These are phyloP conservation scores for Cabera pusaria DNA, from an alignment of 2,888 invertebrate species.

Conservation along the genomic window DNA sequence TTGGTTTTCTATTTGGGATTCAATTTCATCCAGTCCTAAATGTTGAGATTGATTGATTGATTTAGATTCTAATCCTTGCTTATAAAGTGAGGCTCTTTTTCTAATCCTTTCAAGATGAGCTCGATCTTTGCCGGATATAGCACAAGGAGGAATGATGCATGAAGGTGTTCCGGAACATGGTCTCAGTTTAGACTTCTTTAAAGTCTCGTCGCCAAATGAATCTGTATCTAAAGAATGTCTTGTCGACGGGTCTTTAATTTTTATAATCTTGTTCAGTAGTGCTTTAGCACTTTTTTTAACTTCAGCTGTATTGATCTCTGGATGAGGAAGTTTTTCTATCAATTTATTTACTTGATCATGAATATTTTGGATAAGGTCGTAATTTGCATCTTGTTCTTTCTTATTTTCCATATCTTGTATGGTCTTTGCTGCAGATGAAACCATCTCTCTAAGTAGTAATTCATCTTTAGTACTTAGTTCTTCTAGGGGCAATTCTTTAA, in stretches of 20 bases:
- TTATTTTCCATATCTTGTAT: conserved; percentile 49
- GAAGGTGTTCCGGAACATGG: too few relatives aligned
- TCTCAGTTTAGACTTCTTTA: too few relatives aligned
- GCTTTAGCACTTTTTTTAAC: too few relatives aligned
- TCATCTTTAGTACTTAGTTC: conserved; percentile 32
- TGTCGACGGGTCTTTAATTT: too few relatives aligned
- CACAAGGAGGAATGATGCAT: conserved; percentile 21
- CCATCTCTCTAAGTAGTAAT: conserved; percentile 42
- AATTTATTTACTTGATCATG: conserved; percentile 45
- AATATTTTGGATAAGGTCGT: conserved; percentile 34
- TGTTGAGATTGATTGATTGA: too few relatives aligned
- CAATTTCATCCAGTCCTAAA: too few relatives aligned
- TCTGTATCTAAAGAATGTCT: too few relatives aligned
- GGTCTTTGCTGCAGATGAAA: conserved; percentile 44
- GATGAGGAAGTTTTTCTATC: conserved; percentile 43
- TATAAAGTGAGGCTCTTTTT: conserved; percentile 34
- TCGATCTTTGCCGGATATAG: conserved; percentile 42
- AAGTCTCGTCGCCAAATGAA: too few relatives aligned
- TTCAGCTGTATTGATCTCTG: too few relatives aligned
- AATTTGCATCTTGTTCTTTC: conserved; percentile 28
- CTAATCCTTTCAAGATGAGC: conserved; percentile 45
- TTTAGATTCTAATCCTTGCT: too few relatives aligned
- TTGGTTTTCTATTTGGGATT: conserved; percentile 42
- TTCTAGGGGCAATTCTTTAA: conserved; percentile 43
- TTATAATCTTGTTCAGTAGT: too few relatives aligned